Base-by-base conservation (phyloP, 1,140 invertebrate genomes). In the Drosophila parabipectinata region DNA sequence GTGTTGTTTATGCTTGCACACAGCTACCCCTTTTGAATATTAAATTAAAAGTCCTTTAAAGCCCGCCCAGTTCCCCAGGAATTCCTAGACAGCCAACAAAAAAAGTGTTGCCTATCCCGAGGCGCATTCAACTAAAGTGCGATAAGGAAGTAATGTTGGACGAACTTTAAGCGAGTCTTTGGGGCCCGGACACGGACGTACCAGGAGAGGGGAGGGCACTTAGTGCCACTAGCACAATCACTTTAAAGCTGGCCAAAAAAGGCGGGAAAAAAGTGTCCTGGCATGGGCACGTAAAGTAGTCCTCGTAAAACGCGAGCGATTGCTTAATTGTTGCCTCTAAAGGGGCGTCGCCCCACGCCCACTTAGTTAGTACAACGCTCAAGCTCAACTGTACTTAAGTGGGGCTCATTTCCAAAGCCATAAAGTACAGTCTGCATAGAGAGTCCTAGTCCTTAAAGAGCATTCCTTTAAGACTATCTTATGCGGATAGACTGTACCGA, bases 61-160 rank as follows among this genome's bases (percentile, higher is more conserved):
- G 26, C 26, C 26, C 26, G 21, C 26, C 26, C 5, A 28, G 8
- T 28, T 3, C n/a, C 32, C 50, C n/a, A 28, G 24, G 26, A 54
- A 28, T 37, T 54, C 10, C 14, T 41, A 12, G 1, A 21, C 41
- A 14, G 41, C 10, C 24, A 28, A 44, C 12, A 52, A 12, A 47
- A 61, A 77, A 79, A 64, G 28, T 60, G 56, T 71, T 58, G 63
- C 77, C 69, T 79, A 58, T 18, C 61, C 57, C 9, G 41, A 47
- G 68, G 68, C 44, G 12, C 41, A 28, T 18, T 45, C n/a, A 56
- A 45, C 15, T 30, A 44, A n/a, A 45, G 34, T 10, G 1, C 15
- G 34, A 53, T 55, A 47, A 30, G 62, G 15, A 39, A 56, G 37
- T 15, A 54, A 37, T 24, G 9, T 30, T 5, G 6, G n/a, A 0